Evolutionary conservation across 2,797 vertebrate species (phyloP).

Genomic region (Chromobotia macracanthus): DNA sequence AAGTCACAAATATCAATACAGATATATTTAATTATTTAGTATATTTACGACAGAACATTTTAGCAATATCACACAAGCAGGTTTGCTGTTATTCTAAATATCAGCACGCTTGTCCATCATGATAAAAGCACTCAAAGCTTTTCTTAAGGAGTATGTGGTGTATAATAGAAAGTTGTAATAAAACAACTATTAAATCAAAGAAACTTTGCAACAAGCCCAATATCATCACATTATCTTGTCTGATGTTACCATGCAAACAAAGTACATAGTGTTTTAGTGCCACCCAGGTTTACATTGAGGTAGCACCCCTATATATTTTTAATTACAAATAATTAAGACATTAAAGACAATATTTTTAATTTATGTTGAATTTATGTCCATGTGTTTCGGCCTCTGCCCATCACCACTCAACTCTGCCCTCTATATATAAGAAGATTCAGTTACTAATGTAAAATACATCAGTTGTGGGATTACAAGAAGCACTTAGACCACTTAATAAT

Average conservation of each 20-base stretch:
- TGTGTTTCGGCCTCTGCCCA: constrained; percentile 53
- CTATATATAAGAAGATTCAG: constrained; percentile 66
- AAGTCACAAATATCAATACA: background rate
- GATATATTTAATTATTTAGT: background rate
- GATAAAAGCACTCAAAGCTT: too few species aligned
- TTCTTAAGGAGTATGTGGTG: background rate
- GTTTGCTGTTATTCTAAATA: too few species aligned
- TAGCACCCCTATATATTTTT: constrained; percentile 58
- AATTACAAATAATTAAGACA: constrained; percentile 69
- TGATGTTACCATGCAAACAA: background rate
- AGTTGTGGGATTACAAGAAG: constrained; percentile 74
- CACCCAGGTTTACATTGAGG: constrained; percentile 37
- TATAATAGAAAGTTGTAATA: too few species aligned
- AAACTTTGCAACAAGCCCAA: too few species aligned
- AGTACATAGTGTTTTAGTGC: background rate
- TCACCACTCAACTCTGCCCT: constrained; percentile 37
- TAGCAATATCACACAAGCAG: too few species aligned
- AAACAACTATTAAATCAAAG: too few species aligned
- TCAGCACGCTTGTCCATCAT: too few species aligned
- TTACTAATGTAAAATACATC: constrained; percentile 81
- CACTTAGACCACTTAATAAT: constrained; percentile 83
- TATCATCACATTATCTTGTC: background rate
- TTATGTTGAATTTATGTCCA: constrained; percentile 60
- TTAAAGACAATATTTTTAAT: constrained; percentile 69
- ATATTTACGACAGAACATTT: too few species aligned